A percentile compares a stretch with the other conserved stretches of the same genome.
Conservation (phyloP, 2,888 invertebrate species). For the Acronicta psi region DNA sequence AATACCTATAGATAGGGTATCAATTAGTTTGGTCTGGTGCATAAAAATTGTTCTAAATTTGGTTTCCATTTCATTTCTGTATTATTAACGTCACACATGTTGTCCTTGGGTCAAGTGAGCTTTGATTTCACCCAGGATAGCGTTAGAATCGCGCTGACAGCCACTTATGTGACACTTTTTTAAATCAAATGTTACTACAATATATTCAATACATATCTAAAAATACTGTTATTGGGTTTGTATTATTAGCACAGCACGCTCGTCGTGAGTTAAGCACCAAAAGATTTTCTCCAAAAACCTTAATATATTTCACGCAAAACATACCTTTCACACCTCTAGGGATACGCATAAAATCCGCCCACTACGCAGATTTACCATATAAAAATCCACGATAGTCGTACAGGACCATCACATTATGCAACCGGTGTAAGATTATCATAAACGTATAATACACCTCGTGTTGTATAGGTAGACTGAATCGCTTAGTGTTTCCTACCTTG, state of each 20-base stretch:
- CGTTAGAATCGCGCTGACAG: too few relatives aligned
- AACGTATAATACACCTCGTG: slow-evolving; percentile 71
- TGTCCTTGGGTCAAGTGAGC: too few relatives aligned
- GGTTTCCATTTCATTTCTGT: too few relatives aligned
- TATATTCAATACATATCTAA: too few relatives aligned
- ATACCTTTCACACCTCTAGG: slow-evolving; percentile 52
- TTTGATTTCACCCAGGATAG: too few relatives aligned
- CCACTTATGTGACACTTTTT: too few relatives aligned
- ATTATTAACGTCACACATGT: too few relatives aligned
- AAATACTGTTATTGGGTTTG: too few relatives aligned
- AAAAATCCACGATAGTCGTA: slow-evolving; percentile 75
- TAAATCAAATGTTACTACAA: too few relatives aligned
- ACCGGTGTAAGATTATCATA: slow-evolving; percentile 83
- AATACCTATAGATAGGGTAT: neutral
- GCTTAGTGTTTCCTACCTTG: slow-evolving; percentile 50
- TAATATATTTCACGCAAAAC: slow-evolving; percentile 35
- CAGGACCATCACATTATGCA: slow-evolving; percentile 84
- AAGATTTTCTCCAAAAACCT: slow-evolving; percentile 22
- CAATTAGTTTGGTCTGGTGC: neutral
- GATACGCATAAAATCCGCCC: slow-evolving; percentile 71
- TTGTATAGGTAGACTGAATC: slow-evolving; percentile 60
- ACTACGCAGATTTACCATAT: slow-evolving; percentile 73
- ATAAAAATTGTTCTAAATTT: too few relatives aligned
- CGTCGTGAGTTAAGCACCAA: slow-evolving; percentile 6
- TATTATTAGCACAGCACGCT: too few relatives aligned